Percentiles rank a stretch among this genome's conserved stretches.
These are phyloP conservation scores for Drosophila siamana DNA, from an alignment of 2,888 invertebrate species.

Conservation along the genomic window DNA sequence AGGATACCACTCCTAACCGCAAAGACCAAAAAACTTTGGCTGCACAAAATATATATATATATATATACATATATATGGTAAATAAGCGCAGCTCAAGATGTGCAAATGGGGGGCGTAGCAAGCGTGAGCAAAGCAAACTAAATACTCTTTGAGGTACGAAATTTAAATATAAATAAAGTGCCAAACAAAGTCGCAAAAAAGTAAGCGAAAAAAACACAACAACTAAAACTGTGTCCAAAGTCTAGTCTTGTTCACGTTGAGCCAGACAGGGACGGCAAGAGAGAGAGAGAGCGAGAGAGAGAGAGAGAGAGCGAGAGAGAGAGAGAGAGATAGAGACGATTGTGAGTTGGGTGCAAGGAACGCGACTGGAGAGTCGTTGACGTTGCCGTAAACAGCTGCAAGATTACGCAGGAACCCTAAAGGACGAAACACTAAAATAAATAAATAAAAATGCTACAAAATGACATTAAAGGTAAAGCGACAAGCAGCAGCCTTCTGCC, in stretches of 20 bases:
- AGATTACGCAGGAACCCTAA: slow-evolving; percentile 34
- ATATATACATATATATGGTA: too few relatives aligned
- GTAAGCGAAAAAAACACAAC: slow-evolving; percentile 40
- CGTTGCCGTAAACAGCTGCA: slow-evolving; percentile 66
- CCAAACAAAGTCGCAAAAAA: slow-evolving; percentile 73
- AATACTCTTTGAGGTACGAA: slow-evolving; percentile 78
- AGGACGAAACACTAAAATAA: slow-evolving; percentile 64
- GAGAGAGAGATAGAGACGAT: too few relatives aligned
- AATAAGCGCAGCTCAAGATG: slow-evolving; percentile 67
- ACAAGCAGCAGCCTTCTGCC: too few relatives aligned
- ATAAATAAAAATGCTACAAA: slow-evolving; percentile 80
- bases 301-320: not conserved
- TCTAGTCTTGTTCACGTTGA: slow-evolving; percentile 32
- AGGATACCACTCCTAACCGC: slow-evolving; percentile 37
- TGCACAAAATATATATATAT: slow-evolving; percentile 46
- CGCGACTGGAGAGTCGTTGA: slow-evolving; percentile 51
- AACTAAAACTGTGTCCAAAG: slow-evolving; percentile 49
- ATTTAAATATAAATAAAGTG: slow-evolving; percentile 82
- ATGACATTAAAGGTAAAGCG: slow-evolving; percentile 71
- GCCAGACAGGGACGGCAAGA: not conserved
- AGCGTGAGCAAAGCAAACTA: slow-evolving; percentile 60
- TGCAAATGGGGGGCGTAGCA: slow-evolving; percentile 26
- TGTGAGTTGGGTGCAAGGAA: slow-evolving; percentile 31
- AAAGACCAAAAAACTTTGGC: slow-evolving; percentile 59
- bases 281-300: not conserved